These are phyloP conservation scores for Neoitamus cyanurus DNA, from an alignment of 2,888 invertebrate species.

Conservation along the genomic window DNA sequence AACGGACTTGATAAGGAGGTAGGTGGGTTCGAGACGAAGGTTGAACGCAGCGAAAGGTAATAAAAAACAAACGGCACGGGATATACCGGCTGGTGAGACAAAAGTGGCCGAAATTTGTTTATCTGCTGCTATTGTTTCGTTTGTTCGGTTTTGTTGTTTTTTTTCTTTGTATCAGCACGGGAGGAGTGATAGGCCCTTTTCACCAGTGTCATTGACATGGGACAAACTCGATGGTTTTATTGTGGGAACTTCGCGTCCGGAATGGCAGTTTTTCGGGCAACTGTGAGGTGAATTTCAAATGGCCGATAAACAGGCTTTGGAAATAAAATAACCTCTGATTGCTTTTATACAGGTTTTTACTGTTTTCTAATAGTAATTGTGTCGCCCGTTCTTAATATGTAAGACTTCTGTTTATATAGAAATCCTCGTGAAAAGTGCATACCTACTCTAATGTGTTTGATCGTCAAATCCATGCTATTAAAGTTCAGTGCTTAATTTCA, in stretches of 20 bases:
- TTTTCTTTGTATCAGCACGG: neutral
- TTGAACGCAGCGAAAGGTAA: neutral
- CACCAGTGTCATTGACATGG: neutral
- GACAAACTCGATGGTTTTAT: neutral
- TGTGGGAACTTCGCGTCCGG: neutral
- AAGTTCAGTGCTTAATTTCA: neutral
- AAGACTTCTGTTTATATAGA: neutral
- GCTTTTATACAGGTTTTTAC: neutral
- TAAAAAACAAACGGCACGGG: neutral
- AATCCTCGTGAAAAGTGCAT: neutral
- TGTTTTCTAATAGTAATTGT: neutral
- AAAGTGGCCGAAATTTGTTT: neutral
- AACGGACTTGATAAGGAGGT: neutral
- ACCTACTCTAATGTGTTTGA: neutral
- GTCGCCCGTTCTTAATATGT: neutral
- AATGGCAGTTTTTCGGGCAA: neutral
- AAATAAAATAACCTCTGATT: neutral
- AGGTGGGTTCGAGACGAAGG: neutral
- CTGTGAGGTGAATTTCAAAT: conserved; percentile 1
- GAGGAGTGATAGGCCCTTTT: neutral
- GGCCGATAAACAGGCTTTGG: neutral
- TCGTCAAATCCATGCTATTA: neutral
- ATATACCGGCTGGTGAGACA: neutral
- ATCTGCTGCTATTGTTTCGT: neutral
- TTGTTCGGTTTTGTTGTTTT: neutral